Evolutionary conservation across 1,140 invertebrate species (phyloP), one percentile per base, ranked within the genome.

Genomic region (Bombus confusus): DNA sequence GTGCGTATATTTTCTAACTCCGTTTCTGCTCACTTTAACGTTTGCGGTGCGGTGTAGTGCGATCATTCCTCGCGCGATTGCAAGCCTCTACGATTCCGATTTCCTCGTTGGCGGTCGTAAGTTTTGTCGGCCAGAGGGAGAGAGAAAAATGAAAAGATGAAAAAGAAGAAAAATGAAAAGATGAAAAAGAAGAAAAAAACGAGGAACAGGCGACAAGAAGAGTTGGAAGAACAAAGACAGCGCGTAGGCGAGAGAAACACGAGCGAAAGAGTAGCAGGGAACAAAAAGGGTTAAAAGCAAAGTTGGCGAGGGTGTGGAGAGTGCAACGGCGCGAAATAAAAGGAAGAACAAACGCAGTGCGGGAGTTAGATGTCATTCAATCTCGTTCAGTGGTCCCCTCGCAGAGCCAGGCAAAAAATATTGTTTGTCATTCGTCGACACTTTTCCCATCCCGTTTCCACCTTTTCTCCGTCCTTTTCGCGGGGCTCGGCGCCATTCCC

Each of bases 291-390:
- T 34, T 18, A 34, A 77, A 77, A 77, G 15, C 25, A 73, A 34
- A 15, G 59, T n/a, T 31, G 62, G 34, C 22, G 28, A 22, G 34
- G 34, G 52, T 37, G 69, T 18, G 34, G 28, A 31, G 37, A 10
- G 74, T 78, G 47, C 57, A 78, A 59, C 74, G 74, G 75, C 47
- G 82, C 75, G 82, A 84, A 79, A 71, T 84, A 79, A 84, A 84
- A 84, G 82, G 47, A 78, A 78, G 52, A 71, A 78, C 75, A 62
- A 84, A 79, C 82, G 47, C 31, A 13, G 22, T 22, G 47, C 39
- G 75, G 39, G 66, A 78, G 75, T 52, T 64, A 47, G 59, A 52
- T 74, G 77, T 74, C 83, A 72, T 85, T 85, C 83, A 57, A 85
- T 85, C 77, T 73, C 83, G 83, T 80, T 80, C 77, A 73, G 9